Base-by-base conservation (phyloP, 2,797 vertebrate species). In the Ptychobarbus kaznakovi region DNA sequence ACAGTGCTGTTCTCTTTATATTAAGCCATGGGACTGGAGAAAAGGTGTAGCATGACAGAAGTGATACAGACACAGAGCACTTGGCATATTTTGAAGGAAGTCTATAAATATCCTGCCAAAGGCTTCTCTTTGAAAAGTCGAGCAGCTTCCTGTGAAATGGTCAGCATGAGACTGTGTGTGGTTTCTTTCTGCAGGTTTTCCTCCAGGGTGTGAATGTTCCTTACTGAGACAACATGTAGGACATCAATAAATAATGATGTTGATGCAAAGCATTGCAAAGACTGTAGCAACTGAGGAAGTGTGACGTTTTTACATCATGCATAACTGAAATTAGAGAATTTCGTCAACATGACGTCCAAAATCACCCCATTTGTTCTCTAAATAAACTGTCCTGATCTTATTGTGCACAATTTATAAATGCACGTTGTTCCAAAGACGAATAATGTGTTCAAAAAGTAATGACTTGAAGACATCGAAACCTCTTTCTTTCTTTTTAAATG, bases 41-140 rank as follows among this genome's bases (percentile, higher is more conserved):
- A 32, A 32, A 75, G 22, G 6, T 78, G 28, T n/a, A 35, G 16
- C 63, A 35, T 51, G 65, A 84, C 49, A 69, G 83, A 78, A n/a
- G 28, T 42, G 46, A 38, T 32, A 56, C 63, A 69, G 74, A 77
- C 44, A 42, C 40, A 4, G 44, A 73, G 28, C 7, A 35, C 49
- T 56, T 68, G 82, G 46, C 63, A 69, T 18, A 15, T 65, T 84
- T 77, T 77, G 49, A 84, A 68, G 46, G 63, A 77, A 56, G 73
- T 35, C 74, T 77, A 77, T 84, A 69, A 42, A 84, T 84, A 84
- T 69, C 46, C 63, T 84, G 49, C 46, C 82, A 58, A 53, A 68
- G 35, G 63, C 46, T 69, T 77, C 40, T 44, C 16, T 69, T 84
- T 77, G n/a, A 28, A 51, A 69, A 81, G 32, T 25, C 46, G 22